Base-by-base conservation (phyloP, 2,113 vertebrate genomes). In the Hemibagrus wyckioides region DNA sequence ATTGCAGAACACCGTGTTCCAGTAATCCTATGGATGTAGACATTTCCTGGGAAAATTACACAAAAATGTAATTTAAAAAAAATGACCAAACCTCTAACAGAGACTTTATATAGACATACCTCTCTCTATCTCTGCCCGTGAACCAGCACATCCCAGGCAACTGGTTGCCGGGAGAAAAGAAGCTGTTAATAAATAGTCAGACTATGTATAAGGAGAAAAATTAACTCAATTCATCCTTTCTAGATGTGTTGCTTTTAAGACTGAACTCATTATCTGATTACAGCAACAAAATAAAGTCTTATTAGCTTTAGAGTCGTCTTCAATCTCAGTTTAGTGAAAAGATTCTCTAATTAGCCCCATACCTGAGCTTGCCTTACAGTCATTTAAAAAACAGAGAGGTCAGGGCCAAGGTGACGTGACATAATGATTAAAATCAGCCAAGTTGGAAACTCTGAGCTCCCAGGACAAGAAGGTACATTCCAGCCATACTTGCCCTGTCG, bases 21-120 rank as follows among this genome's bases (percentile, higher is more conserved):
- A 94, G 94, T 95, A 92, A 95, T 93, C 93, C 89, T 92, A 91
- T 92, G 86, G 91, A 73, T 83, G 91, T 92, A 90, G 92, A 93
- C 44, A 87, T 92, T 93, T 94, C 93, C 92, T 92, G 92, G 92
- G 92, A 95, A 93, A 94, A 95, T 94, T 94, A 93, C 86, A 91
- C 89, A n/a, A n/a, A n/a, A n/a, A n/a, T n/a, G n/a, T n/a, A n/a
- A n/a, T n/a, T n/a, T n/a, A n/a, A n/a, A n/a, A n/a, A n/a, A n/a
- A n/a, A n/a, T n/a, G n/a, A 86, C 90, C 90, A 89, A 84, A 88
- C 75, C 93, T 92, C 80, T n/a, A 8, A 28, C 63, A 89, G 92
- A 93, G 92, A 92, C 88, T 61, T 82, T 65, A 79, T 28, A 82
- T 65, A 86, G 11, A 65, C 83, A 80, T 19, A 25, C 25, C 15